Percentiles rank a stretch among this genome's conserved stretches.
These are phyloP conservation scores for Acrobasis repandana DNA, from an alignment of 2,888 invertebrate species.

Conservation along the genomic window DNA sequence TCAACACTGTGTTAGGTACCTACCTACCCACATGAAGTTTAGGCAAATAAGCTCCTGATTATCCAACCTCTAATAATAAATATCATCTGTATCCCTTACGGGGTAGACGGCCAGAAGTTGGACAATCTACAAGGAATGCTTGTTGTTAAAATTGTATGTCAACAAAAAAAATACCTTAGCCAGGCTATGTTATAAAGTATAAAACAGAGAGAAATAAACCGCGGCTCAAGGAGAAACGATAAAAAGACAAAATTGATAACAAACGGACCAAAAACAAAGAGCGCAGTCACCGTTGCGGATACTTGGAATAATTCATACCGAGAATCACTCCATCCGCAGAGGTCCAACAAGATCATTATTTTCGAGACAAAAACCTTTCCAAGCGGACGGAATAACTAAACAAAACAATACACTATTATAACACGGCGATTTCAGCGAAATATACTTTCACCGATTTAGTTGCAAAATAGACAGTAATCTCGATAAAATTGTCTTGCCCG, in stretches of 20 bases:
- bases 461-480: not conserved
- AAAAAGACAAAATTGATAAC: not conserved
- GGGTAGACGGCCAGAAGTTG: not conserved
- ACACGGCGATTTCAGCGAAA: not conserved
- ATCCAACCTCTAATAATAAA: too few species aligned
- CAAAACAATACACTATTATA: slow-evolving; percentile 16
- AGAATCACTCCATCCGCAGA: not conserved
- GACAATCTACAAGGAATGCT: too few species aligned
- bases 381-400: not conserved
- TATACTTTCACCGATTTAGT: slow-evolving; percentile 10
- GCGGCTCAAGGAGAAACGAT: not conserved
- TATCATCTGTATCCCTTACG: not conserved
- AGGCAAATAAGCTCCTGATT: too few species aligned
- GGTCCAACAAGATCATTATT: not conserved
- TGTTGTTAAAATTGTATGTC: too few species aligned
- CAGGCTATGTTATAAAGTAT: not conserved
- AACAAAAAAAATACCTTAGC: too few species aligned
- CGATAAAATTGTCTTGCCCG: not conserved
- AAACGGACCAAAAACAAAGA: not conserved
- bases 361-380: not conserved
- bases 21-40: too few species aligned
- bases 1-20: too few species aligned
- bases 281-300: slow-evolving; percentile 1
- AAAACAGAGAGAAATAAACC: not conserved
- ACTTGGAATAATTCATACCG: slow-evolving; percentile 8